These are phyloP conservation scores for Sminthurinus aureus DNA, from an alignment of 2,888 invertebrate genomes.

Conservation along the genomic window DNA sequence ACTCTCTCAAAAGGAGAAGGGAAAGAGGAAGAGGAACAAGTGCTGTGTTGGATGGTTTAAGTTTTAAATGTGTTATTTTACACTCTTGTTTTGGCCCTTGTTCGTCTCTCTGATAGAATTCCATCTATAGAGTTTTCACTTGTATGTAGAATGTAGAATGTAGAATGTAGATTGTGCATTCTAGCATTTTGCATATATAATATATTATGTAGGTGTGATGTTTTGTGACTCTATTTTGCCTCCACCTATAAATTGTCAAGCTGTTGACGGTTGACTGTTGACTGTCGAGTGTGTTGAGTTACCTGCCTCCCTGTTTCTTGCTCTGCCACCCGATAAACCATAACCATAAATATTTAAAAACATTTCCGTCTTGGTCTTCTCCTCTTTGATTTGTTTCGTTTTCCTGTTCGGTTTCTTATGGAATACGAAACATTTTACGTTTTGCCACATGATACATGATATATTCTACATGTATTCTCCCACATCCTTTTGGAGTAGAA, in stretches of 20 bases:
- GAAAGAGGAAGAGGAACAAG: too few relatives aligned
- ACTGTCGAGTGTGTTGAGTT: neutral
- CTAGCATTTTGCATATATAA: neutral
- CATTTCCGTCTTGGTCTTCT: neutral
- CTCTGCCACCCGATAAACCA: constrained; percentile 25
- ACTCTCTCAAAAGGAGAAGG: neutral
- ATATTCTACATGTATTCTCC: neutral
- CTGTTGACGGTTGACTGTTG: neutral
- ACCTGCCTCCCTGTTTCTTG: constrained; percentile 18
- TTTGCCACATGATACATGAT: neutral
- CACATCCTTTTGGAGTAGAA: too few relatives aligned
- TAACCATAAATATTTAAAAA: constrained; percentile 28
- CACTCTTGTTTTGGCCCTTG: too few relatives aligned
- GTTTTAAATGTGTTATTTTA: neutral
- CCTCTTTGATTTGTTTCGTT: neutral
- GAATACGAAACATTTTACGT: neutral
- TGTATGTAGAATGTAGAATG: too few relatives aligned
- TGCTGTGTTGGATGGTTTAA: neutral
- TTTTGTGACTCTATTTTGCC: neutral
- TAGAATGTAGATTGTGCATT: too few relatives aligned
- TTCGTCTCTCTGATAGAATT: too few relatives aligned
- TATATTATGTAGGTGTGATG: neutral
- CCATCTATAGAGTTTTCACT: too few relatives aligned
- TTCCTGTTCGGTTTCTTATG: neutral
- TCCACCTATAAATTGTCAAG: neutral